Evolutionary conservation across 2,797 vertebrate species (phyloP).

Genomic region (Centropyge bicolor): DNA sequence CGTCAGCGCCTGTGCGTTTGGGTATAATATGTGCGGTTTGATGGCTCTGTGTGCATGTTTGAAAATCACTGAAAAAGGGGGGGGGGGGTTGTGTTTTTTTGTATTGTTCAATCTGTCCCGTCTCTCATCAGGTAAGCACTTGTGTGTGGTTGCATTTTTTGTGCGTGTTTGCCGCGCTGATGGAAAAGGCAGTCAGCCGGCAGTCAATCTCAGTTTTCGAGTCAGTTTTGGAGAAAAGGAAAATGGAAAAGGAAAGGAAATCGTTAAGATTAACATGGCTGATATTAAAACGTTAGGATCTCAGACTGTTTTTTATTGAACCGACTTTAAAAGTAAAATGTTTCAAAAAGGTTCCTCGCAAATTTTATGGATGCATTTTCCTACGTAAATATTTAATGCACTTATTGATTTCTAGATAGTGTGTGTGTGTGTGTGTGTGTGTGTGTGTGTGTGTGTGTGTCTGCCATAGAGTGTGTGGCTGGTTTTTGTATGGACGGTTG

Average conservation of each 20-base stretch:
- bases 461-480: conserved; percentile 42
- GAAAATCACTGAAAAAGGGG: conserved; percentile 34
- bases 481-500: conserved; percentile 69
- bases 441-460: conserved; percentile 29
- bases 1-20: conserved; percentile 59
- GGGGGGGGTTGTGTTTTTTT: conserved; percentile 11
- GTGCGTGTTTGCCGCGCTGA: conserved; percentile 42
- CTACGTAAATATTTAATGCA: conserved; percentile 74
- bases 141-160: conserved; percentile 31
- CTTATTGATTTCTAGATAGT: conserved; percentile 57
- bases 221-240: conserved; percentile 43
- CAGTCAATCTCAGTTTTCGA: conserved; percentile 51
- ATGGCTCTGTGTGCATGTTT: conserved; percentile 51
- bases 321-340: conserved; percentile 42
- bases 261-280: conserved; percentile 47
- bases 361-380: conserved; percentile 60
- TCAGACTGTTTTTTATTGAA: conserved; percentile 40
- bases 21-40: conserved; percentile 42
- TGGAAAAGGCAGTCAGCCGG: conserved; percentile 60
- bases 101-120: conserved; percentile 54
- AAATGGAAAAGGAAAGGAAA: conserved; percentile 50
- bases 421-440: conserved; percentile 8
- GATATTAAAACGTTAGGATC: conserved; percentile 48
- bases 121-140: conserved; percentile 59
- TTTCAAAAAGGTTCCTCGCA: conserved; percentile 44